Evolutionary conservation across 2,888 invertebrate species (phyloP).

Genomic region (Euclidia mi): DNA sequence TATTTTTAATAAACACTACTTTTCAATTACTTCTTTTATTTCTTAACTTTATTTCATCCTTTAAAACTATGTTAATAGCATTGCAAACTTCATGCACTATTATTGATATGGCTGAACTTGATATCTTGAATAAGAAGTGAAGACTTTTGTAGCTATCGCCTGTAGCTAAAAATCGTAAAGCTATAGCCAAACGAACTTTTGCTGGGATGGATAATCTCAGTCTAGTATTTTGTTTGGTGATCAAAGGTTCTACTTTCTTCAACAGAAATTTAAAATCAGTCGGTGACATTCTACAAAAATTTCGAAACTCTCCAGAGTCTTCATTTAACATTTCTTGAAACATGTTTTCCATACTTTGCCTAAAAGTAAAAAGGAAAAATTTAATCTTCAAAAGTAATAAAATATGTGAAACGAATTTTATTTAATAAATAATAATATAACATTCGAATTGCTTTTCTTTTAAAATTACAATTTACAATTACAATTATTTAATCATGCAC

Average conservation of each 20-base stretch:
- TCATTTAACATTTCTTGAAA: too few species aligned
- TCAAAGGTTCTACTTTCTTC: slow-evolving; percentile 13
- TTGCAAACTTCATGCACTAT: slow-evolving; percentile 11
- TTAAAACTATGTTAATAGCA: slow-evolving; percentile 7
- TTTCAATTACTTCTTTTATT: slow-evolving; percentile 2
- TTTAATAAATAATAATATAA: too few species aligned
- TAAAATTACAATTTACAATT: too few species aligned
- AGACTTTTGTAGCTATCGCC: slow-evolving; percentile 12
- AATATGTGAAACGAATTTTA: too few species aligned
- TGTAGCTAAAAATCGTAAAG: slow-evolving; percentile 16
- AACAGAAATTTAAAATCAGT: slow-evolving; percentile 10
- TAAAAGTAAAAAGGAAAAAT: too few species aligned
- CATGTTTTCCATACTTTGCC: too few species aligned
- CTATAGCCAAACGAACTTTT: slow-evolving; percentile 13
- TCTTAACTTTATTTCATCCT: slow-evolving; percentile 14
- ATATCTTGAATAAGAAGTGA: slow-evolving; percentile 12
- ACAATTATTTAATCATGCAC: too few species aligned
- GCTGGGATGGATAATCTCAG: slow-evolving; percentile 14
- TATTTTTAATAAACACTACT: too few species aligned
- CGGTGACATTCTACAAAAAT: slow-evolving; percentile 9
- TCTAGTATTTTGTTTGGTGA: slow-evolving; percentile 11
- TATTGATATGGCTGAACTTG: slow-evolving; percentile 10
- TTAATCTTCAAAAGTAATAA: too few species aligned
- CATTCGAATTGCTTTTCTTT: too few species aligned
- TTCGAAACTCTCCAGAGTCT: too few species aligned